Evolutionary conservation across 2,888 invertebrate species (phyloP).

Genomic region (Furcula furcula): DNA sequence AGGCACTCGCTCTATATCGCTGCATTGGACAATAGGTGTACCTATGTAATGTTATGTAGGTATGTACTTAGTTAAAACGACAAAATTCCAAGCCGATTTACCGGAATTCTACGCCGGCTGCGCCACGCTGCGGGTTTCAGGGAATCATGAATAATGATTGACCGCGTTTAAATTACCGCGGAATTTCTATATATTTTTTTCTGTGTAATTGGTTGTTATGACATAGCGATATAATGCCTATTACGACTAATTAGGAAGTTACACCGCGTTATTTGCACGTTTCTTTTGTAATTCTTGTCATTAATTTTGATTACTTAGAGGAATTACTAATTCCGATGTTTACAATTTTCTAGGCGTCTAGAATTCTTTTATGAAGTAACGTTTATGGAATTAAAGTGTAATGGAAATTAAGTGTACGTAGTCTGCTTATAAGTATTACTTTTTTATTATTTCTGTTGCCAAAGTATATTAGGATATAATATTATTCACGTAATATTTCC

Average conservation of each 20-base stretch:
- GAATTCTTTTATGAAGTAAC: too few species aligned
- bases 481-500: too few species aligned
- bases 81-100: constrained; percentile 13
- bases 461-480: too few species aligned
- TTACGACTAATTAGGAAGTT: neutral
- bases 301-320: neutral
- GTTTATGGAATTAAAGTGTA: too few species aligned
- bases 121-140: constrained; percentile 14
- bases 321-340: too few species aligned
- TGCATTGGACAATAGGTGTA: too few species aligned
- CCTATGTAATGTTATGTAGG: too few species aligned
- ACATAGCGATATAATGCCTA: constrained; percentile 3
- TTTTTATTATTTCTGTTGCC: too few species aligned
- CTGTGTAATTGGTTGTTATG: constrained; percentile 17
- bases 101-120: constrained; percentile 10
- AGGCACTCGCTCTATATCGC: too few species aligned
- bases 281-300: neutral
- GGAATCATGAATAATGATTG: constrained; percentile 23
- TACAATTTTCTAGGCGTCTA: too few species aligned
- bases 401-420: too few species aligned
- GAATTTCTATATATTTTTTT: constrained; percentile 7
- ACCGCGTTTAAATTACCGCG: constrained; percentile 1
- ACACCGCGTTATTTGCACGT: neutral
- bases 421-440: too few species aligned
- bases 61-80: constrained; percentile 3